Conservation (phyloP, 2,797 vertebrate genomes). For the Pogonophryne albipinna region DNA sequence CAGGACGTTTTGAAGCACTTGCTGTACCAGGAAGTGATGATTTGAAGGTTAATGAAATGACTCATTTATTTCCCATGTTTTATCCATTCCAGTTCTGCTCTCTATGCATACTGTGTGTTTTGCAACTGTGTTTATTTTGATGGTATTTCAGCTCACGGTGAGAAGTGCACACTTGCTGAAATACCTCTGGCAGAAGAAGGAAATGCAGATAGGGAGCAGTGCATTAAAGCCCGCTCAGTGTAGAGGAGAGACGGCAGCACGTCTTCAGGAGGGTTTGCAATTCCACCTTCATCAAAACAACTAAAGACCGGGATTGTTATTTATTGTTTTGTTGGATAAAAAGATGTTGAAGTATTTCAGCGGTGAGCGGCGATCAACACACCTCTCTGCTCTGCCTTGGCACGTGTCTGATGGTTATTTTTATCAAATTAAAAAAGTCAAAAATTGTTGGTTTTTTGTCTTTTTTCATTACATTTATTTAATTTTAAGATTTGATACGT, state of each 20-base stretch:
- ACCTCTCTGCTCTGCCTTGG: constrained; percentile 1
- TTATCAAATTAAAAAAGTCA: constrained; percentile 9
- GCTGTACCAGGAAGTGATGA: background rate
- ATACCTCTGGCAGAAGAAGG: background rate
- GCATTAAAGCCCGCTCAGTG: background rate
- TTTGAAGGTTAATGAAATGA: background rate
- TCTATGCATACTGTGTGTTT: background rate
- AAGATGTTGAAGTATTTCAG: constrained; percentile 24
- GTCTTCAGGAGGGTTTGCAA: constrained; percentile 13
- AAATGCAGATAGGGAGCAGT: background rate
- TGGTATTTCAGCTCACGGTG: background rate
- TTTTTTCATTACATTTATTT: too few relatives aligned
- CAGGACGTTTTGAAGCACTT: constrained; percentile 35
- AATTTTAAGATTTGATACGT: too few relatives aligned
- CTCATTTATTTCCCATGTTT: constrained; percentile 1
- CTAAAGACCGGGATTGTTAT: constrained; percentile 28
- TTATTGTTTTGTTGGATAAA: constrained; percentile 46
- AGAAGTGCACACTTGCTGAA: background rate
- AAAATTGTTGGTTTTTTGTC: background rate
- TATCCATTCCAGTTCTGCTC: constrained; percentile 51
- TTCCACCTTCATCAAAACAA: too few relatives aligned
- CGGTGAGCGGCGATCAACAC: constrained; percentile 18
- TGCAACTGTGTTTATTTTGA: background rate
- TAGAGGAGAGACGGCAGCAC: background rate
- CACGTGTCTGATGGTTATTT: constrained; percentile 28